phyloP scores from a whole-genome alignment of 64 coral and sea anemone genomes.

The Porites australiensis region DNA sequence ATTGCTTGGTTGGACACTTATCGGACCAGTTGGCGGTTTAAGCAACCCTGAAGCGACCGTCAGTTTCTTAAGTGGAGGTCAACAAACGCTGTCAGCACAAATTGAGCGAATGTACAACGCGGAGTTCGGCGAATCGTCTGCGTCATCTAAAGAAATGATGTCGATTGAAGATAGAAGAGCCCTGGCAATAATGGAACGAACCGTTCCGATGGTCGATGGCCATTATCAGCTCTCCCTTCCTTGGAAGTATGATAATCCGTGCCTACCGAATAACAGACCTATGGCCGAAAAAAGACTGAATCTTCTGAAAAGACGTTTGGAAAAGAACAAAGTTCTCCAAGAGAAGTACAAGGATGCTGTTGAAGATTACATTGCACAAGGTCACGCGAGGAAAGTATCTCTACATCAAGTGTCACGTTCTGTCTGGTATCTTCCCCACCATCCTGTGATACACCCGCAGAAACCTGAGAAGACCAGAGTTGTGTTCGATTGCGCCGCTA shows the following conservation, averaged over 20 bases:
- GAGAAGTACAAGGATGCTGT: constrained; percentile 38
- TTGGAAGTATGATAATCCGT: neutral
- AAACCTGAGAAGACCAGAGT: too few species aligned
- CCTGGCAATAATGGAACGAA: constrained; percentile 26
- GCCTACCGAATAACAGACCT: constrained; percentile 46
- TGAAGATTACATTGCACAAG: constrained; percentile 36
- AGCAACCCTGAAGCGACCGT: neutral
- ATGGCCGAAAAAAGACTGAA: constrained; percentile 47
- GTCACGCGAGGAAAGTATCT: constrained; percentile 39
- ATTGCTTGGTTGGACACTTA: constrained; percentile 43
- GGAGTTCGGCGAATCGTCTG: neutral
- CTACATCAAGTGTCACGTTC: neutral
- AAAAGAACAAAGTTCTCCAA: neutral
- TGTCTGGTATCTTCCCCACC: constrained; percentile 44
- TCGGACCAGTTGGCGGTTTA: constrained; percentile 6
- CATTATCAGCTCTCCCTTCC: constrained; percentile 66
- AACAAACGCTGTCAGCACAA: constrained; percentile 3
- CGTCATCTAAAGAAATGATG: neutral
- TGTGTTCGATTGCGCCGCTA: constrained; percentile 44
- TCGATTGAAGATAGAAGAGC: constrained; percentile 55
- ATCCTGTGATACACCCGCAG: constrained; percentile 23
- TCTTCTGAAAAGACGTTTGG: constrained; percentile 14
- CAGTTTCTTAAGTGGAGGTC: neutral
- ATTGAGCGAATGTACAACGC: constrained; percentile 39
- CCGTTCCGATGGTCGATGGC: constrained; percentile 2